These are phyloP conservation scores for Sabatieria punctata DNA, from an alignment of 2,888 invertebrate genomes.

Conservation along the genomic window DNA sequence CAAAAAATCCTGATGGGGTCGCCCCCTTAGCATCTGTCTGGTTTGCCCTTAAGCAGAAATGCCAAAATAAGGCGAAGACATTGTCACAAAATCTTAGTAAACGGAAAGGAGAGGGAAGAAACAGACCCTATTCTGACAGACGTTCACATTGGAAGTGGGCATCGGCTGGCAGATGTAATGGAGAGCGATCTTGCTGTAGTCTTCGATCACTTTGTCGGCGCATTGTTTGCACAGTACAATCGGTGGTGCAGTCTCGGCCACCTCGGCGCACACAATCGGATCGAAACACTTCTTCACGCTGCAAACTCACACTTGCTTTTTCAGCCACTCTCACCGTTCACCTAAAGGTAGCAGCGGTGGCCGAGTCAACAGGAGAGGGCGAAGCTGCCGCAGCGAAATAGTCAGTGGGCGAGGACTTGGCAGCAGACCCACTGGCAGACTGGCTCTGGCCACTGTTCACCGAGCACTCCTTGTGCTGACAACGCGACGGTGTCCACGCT, in stretches of 20 bases:
- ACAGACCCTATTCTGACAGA: slow-evolving; percentile 22
- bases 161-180: slow-evolving; percentile 24
- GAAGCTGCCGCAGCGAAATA: too few species aligned
- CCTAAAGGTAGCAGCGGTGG: too few species aligned
- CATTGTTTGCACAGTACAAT: slow-evolving; percentile 89
- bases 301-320: slow-evolving; percentile 1
- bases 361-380: too few species aligned
- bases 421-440: too few species aligned
- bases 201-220: slow-evolving; percentile 42
- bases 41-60: too few species aligned
- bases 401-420: too few species aligned
- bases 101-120: not conserved
- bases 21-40: too few species aligned
- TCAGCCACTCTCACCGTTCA: too few species aligned
- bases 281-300: slow-evolving; percentile 64
- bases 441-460: not conserved
- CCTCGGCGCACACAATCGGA: slow-evolving; percentile 58
- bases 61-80: too few species aligned
- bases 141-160: slow-evolving; percentile 21
- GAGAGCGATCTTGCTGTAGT: slow-evolving; percentile 25
- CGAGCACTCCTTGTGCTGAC: slow-evolving; percentile 10
- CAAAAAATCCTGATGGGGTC: not conserved
- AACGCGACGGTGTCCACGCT: slow-evolving; percentile 15
- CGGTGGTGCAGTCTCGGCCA: slow-evolving; percentile 58
- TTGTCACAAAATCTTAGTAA: too few species aligned